phyloP scores from a whole-genome alignment of 2,888 invertebrate genomes.

The Tenthredo amoena region DNA sequence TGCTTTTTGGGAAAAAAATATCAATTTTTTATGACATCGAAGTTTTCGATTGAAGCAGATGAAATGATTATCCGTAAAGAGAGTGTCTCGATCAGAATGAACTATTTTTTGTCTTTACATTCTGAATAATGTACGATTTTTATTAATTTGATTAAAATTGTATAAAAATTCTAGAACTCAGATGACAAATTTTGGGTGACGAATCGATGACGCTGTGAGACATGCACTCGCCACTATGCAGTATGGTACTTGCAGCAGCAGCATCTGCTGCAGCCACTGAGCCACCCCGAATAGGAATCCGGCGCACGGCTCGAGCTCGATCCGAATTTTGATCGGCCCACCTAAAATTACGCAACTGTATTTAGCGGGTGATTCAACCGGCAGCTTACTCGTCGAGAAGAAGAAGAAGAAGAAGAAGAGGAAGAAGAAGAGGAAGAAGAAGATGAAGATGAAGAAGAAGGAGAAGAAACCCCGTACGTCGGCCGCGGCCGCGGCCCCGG shows the following conservation, averaged over 20 bases:
- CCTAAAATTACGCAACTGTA: slow-evolving; percentile 70
- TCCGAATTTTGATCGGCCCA: slow-evolving; percentile 47
- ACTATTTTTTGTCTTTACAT: no score
- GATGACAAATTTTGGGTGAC: background rate
- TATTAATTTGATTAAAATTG: no score
- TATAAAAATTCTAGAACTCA: no score
- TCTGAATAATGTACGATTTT: no score
- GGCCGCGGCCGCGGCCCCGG: slow-evolving; percentile 51
- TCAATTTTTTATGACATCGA: no score
- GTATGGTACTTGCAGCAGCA: background rate
- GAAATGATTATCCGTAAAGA: no score
- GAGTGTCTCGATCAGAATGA: no score
- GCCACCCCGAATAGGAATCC: slow-evolving; percentile 46
- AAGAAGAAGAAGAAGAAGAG: background rate
- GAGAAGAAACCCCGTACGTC: slow-evolving; percentile 31
- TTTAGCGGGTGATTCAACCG: slow-evolving; percentile 73
- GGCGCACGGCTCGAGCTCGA: slow-evolving; percentile 24
- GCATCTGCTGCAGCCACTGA: background rate
- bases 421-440: slow-evolving; percentile 56
- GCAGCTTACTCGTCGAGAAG: slow-evolving; percentile 56
- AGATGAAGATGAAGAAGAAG: slow-evolving; percentile 56
- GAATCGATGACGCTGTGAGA: background rate
- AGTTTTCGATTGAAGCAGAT: no score
- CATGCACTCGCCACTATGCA: background rate
- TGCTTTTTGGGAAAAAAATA: no score